Evolutionary conservation across 2,797 vertebrate genomes (phyloP).

Genomic region (Champsocephalus gunnari): DNA sequence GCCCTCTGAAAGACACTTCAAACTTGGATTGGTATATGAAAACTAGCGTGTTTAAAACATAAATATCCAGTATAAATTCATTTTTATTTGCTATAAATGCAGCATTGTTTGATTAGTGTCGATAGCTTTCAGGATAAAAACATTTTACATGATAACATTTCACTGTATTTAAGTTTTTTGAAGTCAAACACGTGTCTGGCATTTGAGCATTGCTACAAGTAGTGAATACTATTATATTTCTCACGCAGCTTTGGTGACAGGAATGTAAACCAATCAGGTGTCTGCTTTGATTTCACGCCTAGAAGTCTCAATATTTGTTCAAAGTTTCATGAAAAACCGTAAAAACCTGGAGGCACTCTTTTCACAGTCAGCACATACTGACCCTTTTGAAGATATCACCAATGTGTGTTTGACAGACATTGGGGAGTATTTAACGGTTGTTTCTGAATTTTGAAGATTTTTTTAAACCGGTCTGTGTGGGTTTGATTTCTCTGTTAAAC

Average conservation of each 20-base stretch:
- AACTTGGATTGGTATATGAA: not conserved
- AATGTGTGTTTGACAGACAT: slow-evolving; percentile 21
- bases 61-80: not conserved
- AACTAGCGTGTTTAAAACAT: not conserved
- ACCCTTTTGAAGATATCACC: slow-evolving; percentile 23
- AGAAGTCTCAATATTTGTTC: slow-evolving; percentile 49
- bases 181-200: not conserved
- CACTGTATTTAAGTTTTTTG: not conserved
- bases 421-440: slow-evolving; percentile 3
- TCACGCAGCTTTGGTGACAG: slow-evolving; percentile 34
- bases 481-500: not conserved
- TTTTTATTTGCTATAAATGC: not conserved
- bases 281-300: slow-evolving; percentile 22
- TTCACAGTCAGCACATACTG: slow-evolving; percentile 40
- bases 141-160: not conserved
- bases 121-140: not conserved
- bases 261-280: slow-evolving; percentile 27
- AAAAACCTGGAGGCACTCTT: slow-evolving; percentile 1
- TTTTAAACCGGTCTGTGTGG: slow-evolving; percentile 16
- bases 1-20: slow-evolving; percentile 5
- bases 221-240: slow-evolving; percentile 1
- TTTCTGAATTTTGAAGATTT: slow-evolving; percentile 2
- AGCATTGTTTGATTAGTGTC: not conserved
- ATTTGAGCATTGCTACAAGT: slow-evolving; percentile 4
- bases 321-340: slow-evolving; percentile 18